Evolutionary conservation across 2,113 vertebrate species (phyloP), one percentile per base, ranked within the genome.

Genomic region (Halcyon senegalensis): DNA sequence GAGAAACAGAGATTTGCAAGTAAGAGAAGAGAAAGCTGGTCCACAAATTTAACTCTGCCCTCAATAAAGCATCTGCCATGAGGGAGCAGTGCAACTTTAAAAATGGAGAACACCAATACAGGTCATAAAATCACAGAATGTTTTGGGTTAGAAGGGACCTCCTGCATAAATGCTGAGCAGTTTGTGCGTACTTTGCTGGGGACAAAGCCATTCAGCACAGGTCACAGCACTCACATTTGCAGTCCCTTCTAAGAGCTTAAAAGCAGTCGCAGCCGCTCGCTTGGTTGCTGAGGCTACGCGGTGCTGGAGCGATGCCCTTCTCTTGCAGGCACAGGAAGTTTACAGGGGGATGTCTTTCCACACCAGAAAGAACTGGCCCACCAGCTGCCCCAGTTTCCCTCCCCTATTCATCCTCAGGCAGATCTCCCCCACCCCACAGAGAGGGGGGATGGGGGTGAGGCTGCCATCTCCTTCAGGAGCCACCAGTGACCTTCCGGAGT

Each of bases 291-390:
- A 55, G 94, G 68, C 93, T 88, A 84, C 39, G 1, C 9, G 0
- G 4, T 55, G 88, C 88, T 92, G 91, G 89, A 95, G 87, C 3
- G 0, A 12, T 87, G 89, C 89, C 77, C 43, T 92, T 43, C 53
- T 86, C 43, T 89, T 5, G 7, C 30, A 17, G 58, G 87, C 62
- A 5, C 94, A 88, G 95, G 94, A 94, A 87, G 91, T 59, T 94
- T 9, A 8, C 11, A 5, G 56, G 18, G 64, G 16, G 9, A 31
- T 70, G 41, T 30, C 84, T 68, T 64, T 48, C 69, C 89, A 39
- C 10, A 9, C 37, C 80, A 92, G 79, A 69, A 69, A 67, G 86
- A 97, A 16, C 48, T 83, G 75, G 63, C 63, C 79, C 75, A 37
- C 19, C 51, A 74, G 86, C 73, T 5, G 56, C 80, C 80, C 89